Conservation (phyloP, 1,140 invertebrate species). For the Bombus superbus region DNA sequence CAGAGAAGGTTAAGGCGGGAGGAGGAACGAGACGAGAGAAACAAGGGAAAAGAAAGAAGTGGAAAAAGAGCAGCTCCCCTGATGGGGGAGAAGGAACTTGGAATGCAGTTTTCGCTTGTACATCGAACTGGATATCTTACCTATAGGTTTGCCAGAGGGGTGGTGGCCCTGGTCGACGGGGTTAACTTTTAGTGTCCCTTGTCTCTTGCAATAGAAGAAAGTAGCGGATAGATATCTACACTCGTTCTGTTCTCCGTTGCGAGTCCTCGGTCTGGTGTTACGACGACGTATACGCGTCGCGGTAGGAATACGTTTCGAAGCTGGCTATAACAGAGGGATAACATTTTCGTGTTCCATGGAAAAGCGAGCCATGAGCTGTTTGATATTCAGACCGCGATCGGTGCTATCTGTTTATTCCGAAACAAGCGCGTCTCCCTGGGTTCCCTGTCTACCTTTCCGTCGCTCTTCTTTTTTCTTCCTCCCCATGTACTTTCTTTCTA, state of each 20-base stretch:
- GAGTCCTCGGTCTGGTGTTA: constrained; percentile 21
- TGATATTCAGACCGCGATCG: constrained; percentile 78
- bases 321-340: constrained; percentile 61
- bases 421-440: constrained; percentile 76
- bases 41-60: background rate
- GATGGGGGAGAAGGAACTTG: constrained; percentile 55
- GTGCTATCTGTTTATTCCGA: constrained; percentile 80
- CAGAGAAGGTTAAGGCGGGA: constrained; percentile 5
- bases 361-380: constrained; percentile 73
- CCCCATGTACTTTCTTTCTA: constrained; percentile 42
- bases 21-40: background rate
- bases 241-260: background rate
- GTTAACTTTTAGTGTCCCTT: constrained; percentile 66
- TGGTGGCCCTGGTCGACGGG: constrained; percentile 31
- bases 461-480: constrained; percentile 41
- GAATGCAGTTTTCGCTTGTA: constrained; percentile 68
- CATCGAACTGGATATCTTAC: constrained; percentile 42
- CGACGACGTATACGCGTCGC: constrained; percentile 52
- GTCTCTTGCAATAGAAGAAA: constrained; percentile 67
- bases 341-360: constrained; percentile 73
- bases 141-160: constrained; percentile 38
- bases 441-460: constrained; percentile 46
- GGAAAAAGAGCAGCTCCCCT: constrained; percentile 45
- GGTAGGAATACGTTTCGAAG: constrained; percentile 53
- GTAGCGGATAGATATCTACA: constrained; percentile 67